These are phyloP conservation scores for Chironex yamaguchii DNA, from an alignment of 30 jellyfish, hydroid and myxozoan species.

Conservation along the genomic window DNA sequence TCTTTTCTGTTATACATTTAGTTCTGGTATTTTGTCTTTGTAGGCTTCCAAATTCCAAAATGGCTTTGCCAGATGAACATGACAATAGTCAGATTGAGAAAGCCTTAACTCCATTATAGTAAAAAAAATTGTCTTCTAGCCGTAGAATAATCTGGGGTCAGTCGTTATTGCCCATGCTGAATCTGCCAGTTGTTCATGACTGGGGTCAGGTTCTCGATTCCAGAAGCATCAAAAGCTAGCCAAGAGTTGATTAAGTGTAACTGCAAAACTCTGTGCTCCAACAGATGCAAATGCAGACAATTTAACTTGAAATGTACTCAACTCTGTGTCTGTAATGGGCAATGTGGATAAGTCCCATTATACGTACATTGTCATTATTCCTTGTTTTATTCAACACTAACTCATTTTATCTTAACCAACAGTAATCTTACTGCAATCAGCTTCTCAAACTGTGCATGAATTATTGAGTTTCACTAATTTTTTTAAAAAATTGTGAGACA, in stretches of 20 bases:
- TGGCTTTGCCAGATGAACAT: too few species aligned
- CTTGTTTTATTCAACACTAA: neutral
- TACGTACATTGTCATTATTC: neutral
- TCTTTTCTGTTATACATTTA: too few species aligned
- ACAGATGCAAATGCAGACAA: conserved; percentile 54
- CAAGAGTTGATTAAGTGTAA: conserved; percentile 62
- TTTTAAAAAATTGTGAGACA: neutral
- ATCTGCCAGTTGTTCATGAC: conserved; percentile 8
- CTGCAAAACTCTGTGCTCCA: conserved; percentile 28
- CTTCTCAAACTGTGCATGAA: too few species aligned
- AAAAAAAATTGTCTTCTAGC: neutral
- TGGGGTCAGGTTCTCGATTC: conserved; percentile 46
- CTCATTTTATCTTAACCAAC: too few species aligned
- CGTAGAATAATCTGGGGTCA: conserved; percentile 27
- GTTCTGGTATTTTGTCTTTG: too few species aligned
- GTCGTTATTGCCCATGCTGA: neutral
- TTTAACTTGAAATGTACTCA: conserved; percentile 19
- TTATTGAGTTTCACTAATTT: too few species aligned
- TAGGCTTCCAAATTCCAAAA: too few species aligned
- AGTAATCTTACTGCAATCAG: too few species aligned
- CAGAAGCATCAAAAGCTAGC: conserved; percentile 69
- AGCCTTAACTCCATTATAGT: neutral
- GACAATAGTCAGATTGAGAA: too few species aligned
- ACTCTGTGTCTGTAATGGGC: conserved; percentile 22
- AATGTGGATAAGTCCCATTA: neutral